Conservation (phyloP, 2,113 vertebrate species). For the Strix uralensis region DNA sequence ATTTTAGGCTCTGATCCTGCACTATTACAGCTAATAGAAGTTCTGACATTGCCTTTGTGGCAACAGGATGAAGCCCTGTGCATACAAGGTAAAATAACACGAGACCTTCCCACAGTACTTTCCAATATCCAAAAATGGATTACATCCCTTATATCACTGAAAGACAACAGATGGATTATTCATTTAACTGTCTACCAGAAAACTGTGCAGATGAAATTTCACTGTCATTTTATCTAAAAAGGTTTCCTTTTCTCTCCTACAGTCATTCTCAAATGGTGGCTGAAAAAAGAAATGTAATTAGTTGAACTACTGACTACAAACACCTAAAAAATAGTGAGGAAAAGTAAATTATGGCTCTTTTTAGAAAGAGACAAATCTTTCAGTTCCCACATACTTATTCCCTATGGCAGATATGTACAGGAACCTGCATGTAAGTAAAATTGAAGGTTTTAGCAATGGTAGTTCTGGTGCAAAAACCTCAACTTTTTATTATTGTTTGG, state of each 20-base stretch:
- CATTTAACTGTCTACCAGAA: not conserved
- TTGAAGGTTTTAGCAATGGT: not conserved
- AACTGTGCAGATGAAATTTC: not conserved
- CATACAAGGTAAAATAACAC: not conserved
- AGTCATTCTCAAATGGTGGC: not conserved
- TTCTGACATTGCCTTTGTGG: not conserved
- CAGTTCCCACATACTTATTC: not conserved
- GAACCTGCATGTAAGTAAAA: not conserved
- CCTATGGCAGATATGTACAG: not conserved
- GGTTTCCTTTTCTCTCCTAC: not conserved
- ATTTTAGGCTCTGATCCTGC: not conserved
- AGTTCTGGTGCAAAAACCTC: not conserved
- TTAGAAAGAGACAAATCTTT: not conserved
- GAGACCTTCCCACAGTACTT: not conserved
- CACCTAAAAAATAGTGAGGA: not conserved
- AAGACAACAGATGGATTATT: conserved; percentile 16
- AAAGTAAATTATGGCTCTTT: not conserved
- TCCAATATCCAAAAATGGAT: not conserved
- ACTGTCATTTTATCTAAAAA: not conserved
- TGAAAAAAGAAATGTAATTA: not conserved
- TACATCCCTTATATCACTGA: not conserved
- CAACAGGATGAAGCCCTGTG: not conserved
- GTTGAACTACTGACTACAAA: not conserved
- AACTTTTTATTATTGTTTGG: not conserved
- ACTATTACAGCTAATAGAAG: not conserved